Percentiles rank a stretch among this genome's conserved stretches.
Evolutionary conservation across 2,797 vertebrate species (phyloP).

Genomic region (Ficedula albicollis): DNA sequence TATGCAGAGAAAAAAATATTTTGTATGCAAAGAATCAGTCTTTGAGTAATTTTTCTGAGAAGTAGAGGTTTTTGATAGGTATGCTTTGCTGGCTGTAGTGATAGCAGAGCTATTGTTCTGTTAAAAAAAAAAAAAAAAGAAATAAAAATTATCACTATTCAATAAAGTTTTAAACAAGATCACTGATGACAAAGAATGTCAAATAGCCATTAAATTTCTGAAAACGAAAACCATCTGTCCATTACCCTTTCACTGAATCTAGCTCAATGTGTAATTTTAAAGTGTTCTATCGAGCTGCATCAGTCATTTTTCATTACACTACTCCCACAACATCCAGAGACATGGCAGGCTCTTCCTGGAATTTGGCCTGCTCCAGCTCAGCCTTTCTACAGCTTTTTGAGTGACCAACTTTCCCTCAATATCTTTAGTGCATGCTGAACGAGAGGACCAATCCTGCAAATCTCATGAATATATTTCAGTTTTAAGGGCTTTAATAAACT

Average conservation of each 20-base stretch:
- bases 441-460: neutral
- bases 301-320: neutral
- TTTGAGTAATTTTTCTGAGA: neutral
- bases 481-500: neutral
- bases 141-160: neutral
- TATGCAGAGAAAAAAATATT: neutral
- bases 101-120: neutral
- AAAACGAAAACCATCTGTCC: conserved; percentile 32
- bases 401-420: neutral
- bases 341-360: neutral
- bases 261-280: conserved; percentile 5
- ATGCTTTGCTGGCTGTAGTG: neutral
- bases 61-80: neutral
- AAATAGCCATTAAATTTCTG: conserved; percentile 12
- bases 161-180: neutral
- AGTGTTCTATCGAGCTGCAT: conserved; percentile 29
- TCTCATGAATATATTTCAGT: neutral
- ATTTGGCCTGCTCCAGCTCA: neutral
- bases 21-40: neutral
- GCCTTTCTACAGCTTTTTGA: neutral
- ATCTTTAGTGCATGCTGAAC: neutral
- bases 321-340: neutral
- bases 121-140: neutral
- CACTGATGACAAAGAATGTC: neutral
- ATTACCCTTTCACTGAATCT: conserved; percentile 14